Conservation (phyloP, 2,113 vertebrate genomes). For the Syngnathus typhle region DNA sequence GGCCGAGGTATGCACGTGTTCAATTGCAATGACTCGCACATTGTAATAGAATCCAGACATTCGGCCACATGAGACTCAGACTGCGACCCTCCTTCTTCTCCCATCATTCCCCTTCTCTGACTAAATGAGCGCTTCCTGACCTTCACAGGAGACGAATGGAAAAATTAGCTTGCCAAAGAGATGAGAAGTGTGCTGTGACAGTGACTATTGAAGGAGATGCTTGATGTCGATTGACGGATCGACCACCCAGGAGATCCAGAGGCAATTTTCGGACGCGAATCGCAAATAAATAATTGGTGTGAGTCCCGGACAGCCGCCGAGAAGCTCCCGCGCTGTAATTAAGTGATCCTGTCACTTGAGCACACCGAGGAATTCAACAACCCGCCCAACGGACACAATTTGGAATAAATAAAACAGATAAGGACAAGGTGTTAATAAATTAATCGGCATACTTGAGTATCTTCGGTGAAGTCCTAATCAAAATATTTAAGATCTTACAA, state of each 20-base stretch:
- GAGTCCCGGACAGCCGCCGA: slow-evolving; percentile 21
- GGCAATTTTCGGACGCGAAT: slow-evolving; percentile 56
- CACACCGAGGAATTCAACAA: background rate
- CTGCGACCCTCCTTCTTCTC: slow-evolving; percentile 23
- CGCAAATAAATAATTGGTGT: slow-evolving; percentile 42
- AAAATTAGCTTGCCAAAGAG: slow-evolving; percentile 65
- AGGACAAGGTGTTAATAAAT: background rate
- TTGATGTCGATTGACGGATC: slow-evolving; percentile 46
- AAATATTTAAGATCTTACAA: background rate
- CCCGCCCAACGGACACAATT: background rate
- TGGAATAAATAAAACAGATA: slow-evolving; percentile 1
- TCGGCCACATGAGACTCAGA: slow-evolving; percentile 17
- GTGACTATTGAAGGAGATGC: slow-evolving; percentile 40
- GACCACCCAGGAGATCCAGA: slow-evolving; percentile 67
- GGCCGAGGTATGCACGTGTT: slow-evolving; percentile 12
- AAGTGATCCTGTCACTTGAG: slow-evolving; percentile 21
- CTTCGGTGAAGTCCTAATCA: background rate
- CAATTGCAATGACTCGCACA: slow-evolving; percentile 16
- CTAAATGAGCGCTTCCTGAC: slow-evolving; percentile 61
- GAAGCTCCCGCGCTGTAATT: slow-evolving; percentile 30
- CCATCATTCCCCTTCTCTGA: slow-evolving; percentile 48
- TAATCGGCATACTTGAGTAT: background rate
- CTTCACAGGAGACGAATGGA: slow-evolving; percentile 48
- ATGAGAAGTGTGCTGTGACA: slow-evolving; percentile 50
- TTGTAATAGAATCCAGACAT: slow-evolving; percentile 24